Evolutionary conservation across 1,140 invertebrate genomes (phyloP).

Genomic region (Aphelinus atriplicis): DNA sequence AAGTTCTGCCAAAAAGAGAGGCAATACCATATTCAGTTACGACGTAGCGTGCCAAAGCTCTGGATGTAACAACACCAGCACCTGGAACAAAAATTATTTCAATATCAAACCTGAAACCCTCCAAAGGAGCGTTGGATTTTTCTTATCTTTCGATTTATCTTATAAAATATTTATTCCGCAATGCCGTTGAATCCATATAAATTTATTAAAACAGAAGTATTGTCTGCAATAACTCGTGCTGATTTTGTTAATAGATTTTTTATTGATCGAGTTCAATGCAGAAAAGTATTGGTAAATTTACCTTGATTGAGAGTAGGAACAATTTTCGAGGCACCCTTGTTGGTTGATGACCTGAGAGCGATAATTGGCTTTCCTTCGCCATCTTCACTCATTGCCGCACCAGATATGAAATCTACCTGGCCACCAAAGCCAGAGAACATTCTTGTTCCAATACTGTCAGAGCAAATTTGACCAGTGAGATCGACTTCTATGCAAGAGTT

Average conservation of each 20-base stretch:
- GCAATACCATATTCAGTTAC: slow-evolving; percentile 95
- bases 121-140: too few relatives aligned
- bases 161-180: not conserved
- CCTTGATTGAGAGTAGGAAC: slow-evolving; percentile 83
- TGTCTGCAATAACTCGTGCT: too few relatives aligned
- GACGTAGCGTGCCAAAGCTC: slow-evolving; percentile 93
- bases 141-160: not conserved
- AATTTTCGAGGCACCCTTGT: slow-evolving; percentile 90
- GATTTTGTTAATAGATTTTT: too few relatives aligned
- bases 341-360: slow-evolving; percentile 87
- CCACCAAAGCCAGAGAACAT: slow-evolving; percentile 95
- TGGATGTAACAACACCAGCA: slow-evolving; percentile 91
- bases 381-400: slow-evolving; percentile 89
- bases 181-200: not conserved
- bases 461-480: slow-evolving; percentile 91
- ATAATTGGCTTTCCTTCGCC: slow-evolving; percentile 93
- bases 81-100: slow-evolving; percentile 66
- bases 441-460: slow-evolving; percentile 90
- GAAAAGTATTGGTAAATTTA: slow-evolving; percentile 54
- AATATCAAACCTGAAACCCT: too few relatives aligned
- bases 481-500: slow-evolving; percentile 97
- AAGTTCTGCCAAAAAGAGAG: slow-evolving; percentile 89
- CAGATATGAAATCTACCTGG: slow-evolving; percentile 95
- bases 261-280: too few relatives aligned
- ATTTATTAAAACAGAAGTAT: slow-evolving; percentile 15